A percentile compares a stretch with the other conserved stretches of the same genome.
Evolutionary conservation across 2,113 vertebrate species (phyloP).

Genomic region (Danio rerio): GRCz12tu NC_133186.1:27978501-27979000

Average conservation of each 20-base stretch:
- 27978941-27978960: neutral
- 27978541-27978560: constrained; percentile 60
- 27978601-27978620: constrained; percentile 67
- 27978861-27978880: neutral
- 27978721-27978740: neutral
- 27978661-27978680: constrained; percentile 31
- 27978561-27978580: constrained; percentile 63
- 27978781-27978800: neutral
- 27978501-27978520: constrained; percentile 64
- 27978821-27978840: neutral
- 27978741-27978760: neutral
- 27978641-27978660: constrained; percentile 41
- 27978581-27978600: constrained; percentile 51
- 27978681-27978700: neutral
- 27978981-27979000: neutral
- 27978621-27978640: constrained; percentile 62
- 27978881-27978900: neutral
- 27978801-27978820: neutral
- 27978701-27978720: neutral
- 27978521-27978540: constrained; percentile 48
- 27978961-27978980: neutral
- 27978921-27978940: neutral
- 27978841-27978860: neutral
- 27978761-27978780: constrained; percentile 9
- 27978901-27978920: neutral